Evolutionary conservation across 1,140 invertebrate genomes (phyloP).

Genomic region (Aphaenogaster floridana): DNA sequence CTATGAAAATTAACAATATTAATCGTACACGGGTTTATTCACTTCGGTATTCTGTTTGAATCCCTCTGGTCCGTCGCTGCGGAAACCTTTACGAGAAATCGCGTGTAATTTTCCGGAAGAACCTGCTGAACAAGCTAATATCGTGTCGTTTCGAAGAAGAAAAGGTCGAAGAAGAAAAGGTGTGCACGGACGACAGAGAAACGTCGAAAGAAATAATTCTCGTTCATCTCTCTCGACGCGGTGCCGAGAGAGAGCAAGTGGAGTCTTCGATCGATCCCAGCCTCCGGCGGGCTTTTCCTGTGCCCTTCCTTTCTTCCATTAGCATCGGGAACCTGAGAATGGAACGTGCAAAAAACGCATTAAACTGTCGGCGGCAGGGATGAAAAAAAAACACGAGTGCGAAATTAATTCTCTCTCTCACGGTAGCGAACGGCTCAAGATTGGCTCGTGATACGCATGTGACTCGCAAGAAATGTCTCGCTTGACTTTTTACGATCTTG

Average conservation of each 20-base stretch:
- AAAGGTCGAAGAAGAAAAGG: background rate
- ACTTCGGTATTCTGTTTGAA: background rate
- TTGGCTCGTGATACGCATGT: constrained; percentile 31
- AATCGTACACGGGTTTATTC: background rate
- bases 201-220: constrained; percentile 44
- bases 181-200: background rate
- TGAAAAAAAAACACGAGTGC: constrained; percentile 7
- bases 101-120: constrained; percentile 36
- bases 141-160: background rate
- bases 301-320: constrained; percentile 43
- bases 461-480: constrained; percentile 49
- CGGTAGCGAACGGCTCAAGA: constrained; percentile 19
- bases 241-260: constrained; percentile 28
- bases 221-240: constrained; percentile 6
- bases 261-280: constrained; percentile 61
- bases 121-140: constrained; percentile 38
- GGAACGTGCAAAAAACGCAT: constrained; percentile 66
- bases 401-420: constrained; percentile 61
- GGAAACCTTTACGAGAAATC: background rate
- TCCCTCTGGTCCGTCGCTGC: background rate
- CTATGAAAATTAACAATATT: background rate
- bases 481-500: constrained; percentile 35
- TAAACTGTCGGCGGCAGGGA: constrained; percentile 37
- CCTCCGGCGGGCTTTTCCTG: constrained; percentile 12
- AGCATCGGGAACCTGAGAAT: constrained; percentile 44